These are phyloP conservation scores for Paedocypris micromegethes DNA, from an alignment of 2,797 vertebrate species.

Conservation along the genomic window DNA sequence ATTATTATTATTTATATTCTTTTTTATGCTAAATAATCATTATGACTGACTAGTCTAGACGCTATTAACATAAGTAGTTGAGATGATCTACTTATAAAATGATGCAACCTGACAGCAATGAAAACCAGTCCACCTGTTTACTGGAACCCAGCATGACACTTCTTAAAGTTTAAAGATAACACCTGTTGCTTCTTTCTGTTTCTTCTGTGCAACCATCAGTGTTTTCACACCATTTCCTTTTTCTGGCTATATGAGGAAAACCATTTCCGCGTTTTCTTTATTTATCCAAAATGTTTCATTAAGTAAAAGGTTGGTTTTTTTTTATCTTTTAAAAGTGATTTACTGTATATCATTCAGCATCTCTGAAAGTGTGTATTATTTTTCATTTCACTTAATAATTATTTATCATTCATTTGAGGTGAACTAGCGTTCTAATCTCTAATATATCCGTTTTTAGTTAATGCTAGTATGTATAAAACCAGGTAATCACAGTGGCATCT, in stretches of 20 bases:
- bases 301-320: too few relatives aligned
- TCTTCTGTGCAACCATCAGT: background rate
- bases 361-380: background rate
- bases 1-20: too few relatives aligned
- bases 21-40: background rate
- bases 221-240: background rate
- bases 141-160: conserved; percentile 13
- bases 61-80: background rate
- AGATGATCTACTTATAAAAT: conserved; percentile 3
- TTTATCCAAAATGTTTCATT: too few relatives aligned
- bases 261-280: too few relatives aligned
- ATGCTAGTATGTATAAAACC: conserved; percentile 26
- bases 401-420: background rate
- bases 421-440: conserved; percentile 3
- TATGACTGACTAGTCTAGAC: background rate
- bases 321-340: too few relatives aligned
- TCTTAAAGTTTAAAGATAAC: conserved; percentile 21
- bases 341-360: too few relatives aligned
- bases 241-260: too few relatives aligned
- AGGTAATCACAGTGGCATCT: conserved; percentile 38
- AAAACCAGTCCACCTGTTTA: conserved; percentile 19
- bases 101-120: conserved; percentile 19
- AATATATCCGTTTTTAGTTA: conserved; percentile 29
- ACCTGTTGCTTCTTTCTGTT: background rate
- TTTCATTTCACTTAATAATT: background rate